These are phyloP conservation scores for Pegoplata infirma DNA, from an alignment of 2,888 invertebrate genomes.

Conservation along the genomic window DNA sequence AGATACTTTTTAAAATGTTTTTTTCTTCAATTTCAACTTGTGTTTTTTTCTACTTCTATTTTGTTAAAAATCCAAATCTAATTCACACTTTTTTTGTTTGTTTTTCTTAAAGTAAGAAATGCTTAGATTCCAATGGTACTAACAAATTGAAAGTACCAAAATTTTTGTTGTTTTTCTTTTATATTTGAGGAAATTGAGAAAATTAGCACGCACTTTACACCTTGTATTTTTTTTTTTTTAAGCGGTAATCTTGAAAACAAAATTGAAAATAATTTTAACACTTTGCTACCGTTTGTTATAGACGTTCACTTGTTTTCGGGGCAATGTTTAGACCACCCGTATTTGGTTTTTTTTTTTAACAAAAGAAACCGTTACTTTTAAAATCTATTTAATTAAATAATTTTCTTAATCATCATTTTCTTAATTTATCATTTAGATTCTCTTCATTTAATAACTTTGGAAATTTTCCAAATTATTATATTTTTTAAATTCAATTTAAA, in stretches of 20 bases:
- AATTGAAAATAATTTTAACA: constrained; percentile 38
- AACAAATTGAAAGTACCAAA: no score
- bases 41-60: constrained; percentile 12
- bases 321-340: constrained; percentile 15
- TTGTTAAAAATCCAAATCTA: constrained; percentile 40
- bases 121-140: no score
- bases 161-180: constrained; percentile 29
- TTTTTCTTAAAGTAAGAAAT: constrained; percentile 37
- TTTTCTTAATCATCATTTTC: no score
- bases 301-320: not conserved
- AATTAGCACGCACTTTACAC: constrained; percentile 76
- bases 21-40: constrained; percentile 6
- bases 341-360: not conserved
- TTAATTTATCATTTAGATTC: no score
- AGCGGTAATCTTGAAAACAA: constrained; percentile 27
- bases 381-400: no score
- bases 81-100: constrained; percentile 56
- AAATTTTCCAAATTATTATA: no score
- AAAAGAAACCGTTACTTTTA: not conserved
- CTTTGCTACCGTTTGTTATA: constrained; percentile 20
- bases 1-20: constrained; percentile 18
- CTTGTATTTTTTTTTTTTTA: constrained; percentile 63
- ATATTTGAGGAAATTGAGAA: constrained; percentile 58
- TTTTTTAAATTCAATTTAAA: no score
- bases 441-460: no score